phyloP scores from a whole-genome alignment of 2,113 vertebrate species.

The Pontoporia blainvillei region DNA sequence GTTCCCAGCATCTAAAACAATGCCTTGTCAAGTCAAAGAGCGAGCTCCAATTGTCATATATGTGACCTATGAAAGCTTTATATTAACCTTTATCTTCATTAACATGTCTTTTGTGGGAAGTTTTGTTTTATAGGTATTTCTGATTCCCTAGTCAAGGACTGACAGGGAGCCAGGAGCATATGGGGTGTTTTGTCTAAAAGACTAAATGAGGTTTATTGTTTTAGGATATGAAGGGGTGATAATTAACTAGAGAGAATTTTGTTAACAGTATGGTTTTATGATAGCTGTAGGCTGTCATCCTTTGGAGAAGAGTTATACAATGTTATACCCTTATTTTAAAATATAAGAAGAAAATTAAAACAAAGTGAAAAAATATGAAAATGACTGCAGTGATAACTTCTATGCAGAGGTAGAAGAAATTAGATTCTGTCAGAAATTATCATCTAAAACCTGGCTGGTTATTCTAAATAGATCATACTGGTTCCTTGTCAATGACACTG shows the following conservation, averaged over 20 bases:
- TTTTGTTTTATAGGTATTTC: slow-evolving; percentile 34
- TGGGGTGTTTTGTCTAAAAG: slow-evolving; percentile 31
- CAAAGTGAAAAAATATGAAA: slow-evolving; percentile 50
- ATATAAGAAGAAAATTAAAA: slow-evolving; percentile 60
- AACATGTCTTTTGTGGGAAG: slow-evolving; percentile 14
- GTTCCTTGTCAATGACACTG: not conserved
- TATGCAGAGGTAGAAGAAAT: slow-evolving; percentile 4
- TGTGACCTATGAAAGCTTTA: not conserved
- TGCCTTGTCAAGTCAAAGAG: not conserved
- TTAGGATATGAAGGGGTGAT: slow-evolving; percentile 46
- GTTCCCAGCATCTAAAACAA: not conserved
- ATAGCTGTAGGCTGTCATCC: slow-evolving; percentile 41
- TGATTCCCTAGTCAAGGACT: slow-evolving; percentile 40
- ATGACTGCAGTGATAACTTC: slow-evolving; percentile 50
- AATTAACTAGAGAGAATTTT: slow-evolving; percentile 55
- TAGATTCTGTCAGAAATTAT: slow-evolving; percentile 44
- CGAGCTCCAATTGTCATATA: not conserved
- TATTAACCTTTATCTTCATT: not conserved
- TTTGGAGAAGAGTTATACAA: slow-evolving; percentile 49
- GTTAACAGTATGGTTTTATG: slow-evolving; percentile 44
- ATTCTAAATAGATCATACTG: not conserved
- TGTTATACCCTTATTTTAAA: slow-evolving; percentile 46
- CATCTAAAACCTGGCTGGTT: not conserved
- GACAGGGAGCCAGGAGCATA: slow-evolving; percentile 4
- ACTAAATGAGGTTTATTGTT: slow-evolving; percentile 56